Conservation (phyloP, 2,888 invertebrate species). For the Spialia ferax region DNA sequence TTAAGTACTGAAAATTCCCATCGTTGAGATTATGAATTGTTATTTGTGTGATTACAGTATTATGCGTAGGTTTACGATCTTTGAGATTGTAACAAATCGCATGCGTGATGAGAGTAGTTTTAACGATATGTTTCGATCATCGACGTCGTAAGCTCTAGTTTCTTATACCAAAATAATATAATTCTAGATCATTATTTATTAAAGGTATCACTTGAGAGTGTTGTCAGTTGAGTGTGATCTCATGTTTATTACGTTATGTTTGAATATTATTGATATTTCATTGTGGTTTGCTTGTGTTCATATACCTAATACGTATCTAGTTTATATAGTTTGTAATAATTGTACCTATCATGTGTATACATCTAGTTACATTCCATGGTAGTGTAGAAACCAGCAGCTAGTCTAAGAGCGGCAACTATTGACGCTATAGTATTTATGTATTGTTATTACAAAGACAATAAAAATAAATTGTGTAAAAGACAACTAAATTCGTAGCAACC, state of each 20-base stretch:
- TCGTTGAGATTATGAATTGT: conserved; percentile 78
- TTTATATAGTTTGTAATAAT: conserved; percentile 48
- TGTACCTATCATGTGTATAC: conserved; percentile 63
- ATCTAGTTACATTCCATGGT: conserved; percentile 72
- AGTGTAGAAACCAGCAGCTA: conserved; percentile 75
- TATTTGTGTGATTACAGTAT: conserved; percentile 75
- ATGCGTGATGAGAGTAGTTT: conserved; percentile 29
- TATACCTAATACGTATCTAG: conserved; percentile 61
- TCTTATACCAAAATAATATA: conserved; percentile 82
- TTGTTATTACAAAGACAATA: conserved; percentile 41
- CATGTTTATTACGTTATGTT: conserved; percentile 69
- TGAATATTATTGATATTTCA: conserved; percentile 57
- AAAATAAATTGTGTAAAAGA: conserved; percentile 52
- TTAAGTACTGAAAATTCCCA: conserved; percentile 73
- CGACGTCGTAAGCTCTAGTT: conserved; percentile 72
- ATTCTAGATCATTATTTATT: conserved; percentile 84
- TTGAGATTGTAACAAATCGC: conserved; percentile 51
- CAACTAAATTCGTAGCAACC: conserved; percentile 61
- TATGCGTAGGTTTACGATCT: conserved; percentile 65
- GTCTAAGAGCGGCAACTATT: conserved; percentile 71
- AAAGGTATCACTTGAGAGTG: conserved; percentile 69
- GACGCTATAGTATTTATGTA: conserved; percentile 58
- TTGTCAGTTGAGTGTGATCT: conserved; percentile 79
- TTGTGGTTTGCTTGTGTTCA: conserved; percentile 70
- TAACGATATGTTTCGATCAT: conserved; percentile 49